Conservation (phyloP, 2,113 vertebrate species). For the Colius striatus region DNA sequence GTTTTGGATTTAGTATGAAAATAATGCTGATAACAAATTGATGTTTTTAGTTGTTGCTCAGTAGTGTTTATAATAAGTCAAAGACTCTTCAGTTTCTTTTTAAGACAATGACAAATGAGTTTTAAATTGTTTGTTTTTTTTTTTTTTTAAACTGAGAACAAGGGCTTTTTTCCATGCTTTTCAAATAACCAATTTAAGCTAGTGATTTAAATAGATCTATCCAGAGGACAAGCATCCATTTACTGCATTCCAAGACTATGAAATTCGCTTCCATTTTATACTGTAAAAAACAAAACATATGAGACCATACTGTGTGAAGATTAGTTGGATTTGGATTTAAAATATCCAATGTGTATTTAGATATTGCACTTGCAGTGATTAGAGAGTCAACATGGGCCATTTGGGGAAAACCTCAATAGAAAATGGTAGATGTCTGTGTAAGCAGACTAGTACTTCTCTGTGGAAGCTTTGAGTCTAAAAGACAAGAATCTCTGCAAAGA, state of each 20-base stretch:
- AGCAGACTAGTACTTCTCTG: not conserved
- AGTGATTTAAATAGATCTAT: not conserved
- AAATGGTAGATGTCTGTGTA: not conserved
- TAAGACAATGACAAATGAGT: not conserved
- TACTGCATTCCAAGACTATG: not conserved
- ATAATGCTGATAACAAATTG: no score
- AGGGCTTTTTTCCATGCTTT: not conserved
- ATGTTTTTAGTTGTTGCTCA: no score
- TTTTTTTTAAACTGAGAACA: not conserved
- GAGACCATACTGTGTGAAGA: not conserved
- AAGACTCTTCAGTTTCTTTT: not conserved
- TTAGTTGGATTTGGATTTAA: not conserved
- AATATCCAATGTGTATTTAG: not conserved
- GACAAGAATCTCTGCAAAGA: not conserved
- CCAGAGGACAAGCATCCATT: not conserved
- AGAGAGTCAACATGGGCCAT: not conserved
- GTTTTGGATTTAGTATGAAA: no score
- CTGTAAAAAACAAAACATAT: not conserved
- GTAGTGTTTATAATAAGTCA: no score
- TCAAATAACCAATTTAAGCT: not conserved
- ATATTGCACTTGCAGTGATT: not conserved
- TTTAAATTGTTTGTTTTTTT: not conserved
- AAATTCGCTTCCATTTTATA: not conserved
- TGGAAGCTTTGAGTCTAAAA: not conserved
- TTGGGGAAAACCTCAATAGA: not conserved